A percentile compares a stretch with the other conserved stretches of the same genome.
Conservation (phyloP, 2,797 vertebrate species). For the Clarias pachynema region DNA sequence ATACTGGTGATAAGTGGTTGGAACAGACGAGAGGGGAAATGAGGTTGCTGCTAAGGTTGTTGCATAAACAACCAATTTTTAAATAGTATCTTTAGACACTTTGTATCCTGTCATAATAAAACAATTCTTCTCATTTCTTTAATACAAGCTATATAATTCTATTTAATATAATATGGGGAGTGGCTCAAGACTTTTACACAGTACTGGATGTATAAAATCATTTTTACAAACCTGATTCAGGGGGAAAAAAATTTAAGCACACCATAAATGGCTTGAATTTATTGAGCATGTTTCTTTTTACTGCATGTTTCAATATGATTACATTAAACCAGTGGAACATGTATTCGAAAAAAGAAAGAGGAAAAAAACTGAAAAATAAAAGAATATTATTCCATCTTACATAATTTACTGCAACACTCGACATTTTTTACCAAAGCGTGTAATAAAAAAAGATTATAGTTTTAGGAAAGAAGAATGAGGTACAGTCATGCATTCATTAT, state of each 20-base stretch:
- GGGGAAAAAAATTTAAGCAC: neutral
- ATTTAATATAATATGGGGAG: too few relatives aligned
- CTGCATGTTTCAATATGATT: neutral
- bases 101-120: too few relatives aligned
- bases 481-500: neutral
- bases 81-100: too few relatives aligned
- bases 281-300: neutral
- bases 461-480: neutral
- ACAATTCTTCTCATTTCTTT: too few relatives aligned
- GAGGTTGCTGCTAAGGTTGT: too few relatives aligned
- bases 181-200: too few relatives aligned
- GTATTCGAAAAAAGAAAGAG: neutral
- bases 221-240: neutral
- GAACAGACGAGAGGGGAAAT: too few relatives aligned
- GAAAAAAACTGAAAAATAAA: neutral
- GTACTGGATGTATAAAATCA: too few relatives aligned
- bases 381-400: neutral
- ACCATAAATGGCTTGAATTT: neutral
- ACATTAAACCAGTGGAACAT: too few relatives aligned
- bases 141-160: too few relatives aligned
- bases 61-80: too few relatives aligned
- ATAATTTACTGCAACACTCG: neutral
- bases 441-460: neutral
- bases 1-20: too few relatives aligned
- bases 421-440: neutral